These are phyloP conservation scores for Odontophorus gujanensis DNA, from an alignment of 2,113 vertebrate species.

Conservation along the genomic window DNA sequence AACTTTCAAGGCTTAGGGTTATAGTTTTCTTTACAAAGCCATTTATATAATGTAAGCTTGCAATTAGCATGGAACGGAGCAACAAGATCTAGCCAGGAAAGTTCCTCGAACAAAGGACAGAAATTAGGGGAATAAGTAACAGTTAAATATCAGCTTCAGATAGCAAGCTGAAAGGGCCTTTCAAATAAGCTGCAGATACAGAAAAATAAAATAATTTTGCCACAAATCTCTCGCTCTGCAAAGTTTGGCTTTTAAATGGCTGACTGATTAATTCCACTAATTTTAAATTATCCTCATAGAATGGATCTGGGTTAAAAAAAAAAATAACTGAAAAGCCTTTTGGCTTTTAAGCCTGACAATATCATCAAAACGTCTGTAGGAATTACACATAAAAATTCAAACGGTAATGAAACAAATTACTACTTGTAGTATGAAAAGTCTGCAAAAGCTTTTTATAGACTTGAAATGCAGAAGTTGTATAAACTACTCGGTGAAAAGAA, in stretches of 20 bases:
- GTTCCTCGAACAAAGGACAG: slow-evolving; percentile 82
- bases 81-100: slow-evolving; percentile 82
- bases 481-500: slow-evolving; percentile 82
- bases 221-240: not conserved
- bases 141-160: slow-evolving; percentile 83
- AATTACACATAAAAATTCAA: slow-evolving; percentile 81
- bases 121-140: slow-evolving; percentile 83
- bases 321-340: slow-evolving; percentile 65
- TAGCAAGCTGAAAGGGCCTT: slow-evolving; percentile 77
- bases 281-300: slow-evolving; percentile 78
- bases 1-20: slow-evolving; percentile 97
- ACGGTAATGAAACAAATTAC: slow-evolving; percentile 82
- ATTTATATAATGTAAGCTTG: slow-evolving; percentile 85
- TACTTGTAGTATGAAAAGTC: slow-evolving; percentile 80
- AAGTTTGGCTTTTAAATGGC: slow-evolving; percentile 70
- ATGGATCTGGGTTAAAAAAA: slow-evolving; percentile 33
- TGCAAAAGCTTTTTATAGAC: slow-evolving; percentile 81
- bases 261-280: slow-evolving; percentile 75
- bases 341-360: slow-evolving; percentile 81
- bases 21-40: slow-evolving; percentile 97
- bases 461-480: slow-evolving; percentile 84
- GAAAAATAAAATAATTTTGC: slow-evolving; percentile 77
- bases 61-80: slow-evolving; percentile 83
- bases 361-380: slow-evolving; percentile 78
- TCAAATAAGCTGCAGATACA: slow-evolving; percentile 75